These are phyloP conservation scores for Planiliza haematocheilus DNA, from an alignment of 2,113 vertebrate genomes.

Conservation along the genomic window DNA sequence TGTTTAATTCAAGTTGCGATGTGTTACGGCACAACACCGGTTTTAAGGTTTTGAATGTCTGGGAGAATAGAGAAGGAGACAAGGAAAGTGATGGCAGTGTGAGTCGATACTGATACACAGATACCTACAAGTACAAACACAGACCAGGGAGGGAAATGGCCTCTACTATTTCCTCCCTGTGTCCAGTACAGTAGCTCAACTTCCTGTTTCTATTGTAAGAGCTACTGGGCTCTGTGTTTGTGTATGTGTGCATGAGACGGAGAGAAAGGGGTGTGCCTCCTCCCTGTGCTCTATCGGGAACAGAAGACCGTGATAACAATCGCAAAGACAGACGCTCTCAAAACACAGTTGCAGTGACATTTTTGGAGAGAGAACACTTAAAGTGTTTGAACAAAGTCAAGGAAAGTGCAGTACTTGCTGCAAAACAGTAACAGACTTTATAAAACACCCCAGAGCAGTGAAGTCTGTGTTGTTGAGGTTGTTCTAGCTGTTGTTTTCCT, in stretches of 20 bases:
- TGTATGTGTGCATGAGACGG: slow-evolving; percentile 26
- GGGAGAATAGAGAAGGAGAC: slow-evolving; percentile 6
- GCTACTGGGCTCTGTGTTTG: slow-evolving; percentile 27
- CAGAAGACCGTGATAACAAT: slow-evolving; percentile 55
- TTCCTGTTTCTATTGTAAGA: slow-evolving; percentile 78
- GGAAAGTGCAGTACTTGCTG: too few species aligned
- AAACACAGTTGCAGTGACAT: slow-evolving; percentile 25
- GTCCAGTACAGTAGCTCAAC: slow-evolving; percentile 59
- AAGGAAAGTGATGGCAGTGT: slow-evolving; percentile 14
- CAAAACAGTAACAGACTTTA: too few species aligned
- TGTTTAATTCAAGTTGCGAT: neutral
- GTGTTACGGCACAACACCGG: slow-evolving; percentile 18
- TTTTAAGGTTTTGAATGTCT: slow-evolving; percentile 5
- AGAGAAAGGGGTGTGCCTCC: slow-evolving; percentile 67
- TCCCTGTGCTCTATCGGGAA: slow-evolving; percentile 56
- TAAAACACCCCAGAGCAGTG: neutral
- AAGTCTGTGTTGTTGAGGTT: neutral
- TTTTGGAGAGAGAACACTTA: slow-evolving; percentile 24
- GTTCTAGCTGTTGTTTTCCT: too few species aligned
- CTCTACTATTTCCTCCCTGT: slow-evolving; percentile 75
- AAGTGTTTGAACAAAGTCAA: slow-evolving; percentile 1
- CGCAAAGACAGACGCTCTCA: slow-evolving; percentile 14
- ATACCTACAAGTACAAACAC: slow-evolving; percentile 13
- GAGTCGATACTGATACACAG: neutral
- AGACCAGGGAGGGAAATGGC: slow-evolving; percentile 55